A percentile compares a stretch with the other conserved stretches of the same genome.
phyloP scores from a whole-genome alignment of 2,797 vertebrate species.

The Masticophis lateralis region DNA sequence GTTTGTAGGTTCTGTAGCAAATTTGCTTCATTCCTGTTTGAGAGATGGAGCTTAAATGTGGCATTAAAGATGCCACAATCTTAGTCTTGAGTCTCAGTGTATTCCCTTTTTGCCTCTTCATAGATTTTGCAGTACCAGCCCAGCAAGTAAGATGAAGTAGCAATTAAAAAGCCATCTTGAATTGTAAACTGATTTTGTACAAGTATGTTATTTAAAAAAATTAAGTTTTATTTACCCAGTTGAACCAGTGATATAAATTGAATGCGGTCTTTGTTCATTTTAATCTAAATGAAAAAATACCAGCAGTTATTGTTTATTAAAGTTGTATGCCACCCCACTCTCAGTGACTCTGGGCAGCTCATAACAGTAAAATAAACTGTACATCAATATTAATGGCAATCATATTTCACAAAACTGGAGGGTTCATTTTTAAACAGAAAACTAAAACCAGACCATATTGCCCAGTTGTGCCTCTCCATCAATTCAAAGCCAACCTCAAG shows the following conservation, averaged over 20 bases:
- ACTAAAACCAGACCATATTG: background rate
- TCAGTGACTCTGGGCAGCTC: background rate
- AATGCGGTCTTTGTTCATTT: background rate
- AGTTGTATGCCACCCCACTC: background rate
- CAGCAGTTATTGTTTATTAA: background rate
- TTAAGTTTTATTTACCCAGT: background rate
- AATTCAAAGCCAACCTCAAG: background rate
- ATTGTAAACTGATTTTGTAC: background rate
- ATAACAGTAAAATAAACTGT: background rate
- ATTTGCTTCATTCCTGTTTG: background rate
- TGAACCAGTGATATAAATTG: background rate
- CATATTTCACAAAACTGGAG: background rate
- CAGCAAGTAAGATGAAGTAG: background rate
- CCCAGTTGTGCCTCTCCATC: background rate
- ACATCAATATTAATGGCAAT: background rate
- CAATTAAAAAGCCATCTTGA: background rate
- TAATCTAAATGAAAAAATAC: background rate
- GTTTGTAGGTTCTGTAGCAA: background rate
- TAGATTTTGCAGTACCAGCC: background rate
- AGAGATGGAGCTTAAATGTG: background rate
- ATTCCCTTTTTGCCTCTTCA: background rate
- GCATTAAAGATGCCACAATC: background rate
- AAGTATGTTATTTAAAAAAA: background rate
- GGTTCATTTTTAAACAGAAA: background rate
- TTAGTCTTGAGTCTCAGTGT: background rate